Percentiles rank a stretch among this genome's conserved stretches.
phyloP scores from a whole-genome alignment of 2,888 invertebrate genomes.

The Catocala fraxini region DNA sequence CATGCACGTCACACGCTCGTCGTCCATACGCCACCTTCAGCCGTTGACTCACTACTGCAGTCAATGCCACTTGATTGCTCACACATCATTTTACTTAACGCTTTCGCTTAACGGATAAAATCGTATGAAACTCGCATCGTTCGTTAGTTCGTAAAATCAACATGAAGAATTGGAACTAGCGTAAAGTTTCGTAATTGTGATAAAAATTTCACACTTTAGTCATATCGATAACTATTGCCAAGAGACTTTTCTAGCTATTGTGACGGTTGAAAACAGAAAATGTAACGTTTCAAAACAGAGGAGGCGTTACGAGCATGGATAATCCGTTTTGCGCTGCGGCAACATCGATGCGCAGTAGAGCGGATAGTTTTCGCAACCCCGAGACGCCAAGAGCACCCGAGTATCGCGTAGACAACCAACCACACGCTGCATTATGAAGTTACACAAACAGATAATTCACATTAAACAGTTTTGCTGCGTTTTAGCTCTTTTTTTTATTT shows the following conservation, averaged over 20 bases:
- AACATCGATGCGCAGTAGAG: conserved; percentile 76
- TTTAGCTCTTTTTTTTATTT: too few relatives aligned
- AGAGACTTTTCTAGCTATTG: conserved; percentile 1
- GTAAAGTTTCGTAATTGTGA: conserved; percentile 17
- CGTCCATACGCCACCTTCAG: conserved; percentile 45
- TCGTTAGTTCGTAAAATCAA: conserved; percentile 2
- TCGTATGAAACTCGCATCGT: conserved; percentile 5
- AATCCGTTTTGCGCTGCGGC: conserved; percentile 68
- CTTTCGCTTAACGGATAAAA: conserved; percentile 30
- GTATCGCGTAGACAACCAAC: conserved; percentile 31
- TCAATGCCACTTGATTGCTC: conserved; percentile 46
- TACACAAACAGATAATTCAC: conserved; percentile 1
- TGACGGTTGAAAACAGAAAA: conserved; percentile 31
- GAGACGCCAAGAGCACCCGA: conserved; percentile 56
- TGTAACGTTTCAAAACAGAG: conserved; percentile 54
- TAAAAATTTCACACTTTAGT: conserved; percentile 24
- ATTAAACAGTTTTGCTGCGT: too few relatives aligned
- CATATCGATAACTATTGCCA: conserved; percentile 25
- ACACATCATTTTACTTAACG: conserved; percentile 33
- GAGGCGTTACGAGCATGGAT: conserved; percentile 65
- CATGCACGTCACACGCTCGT: conserved; percentile 47
- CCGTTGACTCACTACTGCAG: conserved; percentile 51
- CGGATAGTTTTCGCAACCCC: conserved; percentile 73
- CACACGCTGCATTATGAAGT: conserved; percentile 10
- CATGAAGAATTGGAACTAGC: neutral